Percentiles rank a stretch among this genome's conserved stretches.
Conservation (phyloP, 2,113 vertebrate genomes). For the Scalopus aquaticus region DNA sequence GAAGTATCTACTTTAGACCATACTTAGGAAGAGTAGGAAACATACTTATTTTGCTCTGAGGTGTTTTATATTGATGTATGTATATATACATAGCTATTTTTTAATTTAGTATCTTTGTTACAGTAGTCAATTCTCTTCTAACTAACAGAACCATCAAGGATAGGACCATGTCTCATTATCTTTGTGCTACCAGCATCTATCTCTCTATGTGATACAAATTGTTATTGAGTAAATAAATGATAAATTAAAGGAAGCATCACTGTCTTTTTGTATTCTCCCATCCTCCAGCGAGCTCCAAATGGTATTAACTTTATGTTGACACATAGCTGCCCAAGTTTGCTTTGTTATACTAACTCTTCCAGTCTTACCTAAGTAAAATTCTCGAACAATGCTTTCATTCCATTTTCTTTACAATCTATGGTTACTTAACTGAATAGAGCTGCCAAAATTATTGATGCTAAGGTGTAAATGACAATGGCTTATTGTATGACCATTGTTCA, state of each 20-base stretch:
- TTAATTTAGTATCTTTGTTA: neutral
- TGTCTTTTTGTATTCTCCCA: neutral
- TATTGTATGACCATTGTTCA: neutral
- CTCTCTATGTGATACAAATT: neutral
- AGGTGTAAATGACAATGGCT: neutral
- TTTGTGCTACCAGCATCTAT: neutral
- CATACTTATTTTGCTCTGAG: neutral
- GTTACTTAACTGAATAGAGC: neutral
- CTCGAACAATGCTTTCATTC: neutral
- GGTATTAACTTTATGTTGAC: neutral
- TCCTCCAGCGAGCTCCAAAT: neutral
- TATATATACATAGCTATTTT: neutral
- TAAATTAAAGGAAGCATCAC: neutral
- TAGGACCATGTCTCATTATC: neutral
- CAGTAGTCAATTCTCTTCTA: neutral
- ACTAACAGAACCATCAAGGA: neutral
- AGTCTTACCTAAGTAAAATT: neutral
- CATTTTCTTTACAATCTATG: neutral
- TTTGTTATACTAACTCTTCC: neutral
- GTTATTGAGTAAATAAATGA: neutral
- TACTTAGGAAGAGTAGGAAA: neutral
- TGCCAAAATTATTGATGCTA: neutral
- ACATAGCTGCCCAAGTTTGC: neutral
- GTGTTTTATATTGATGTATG: neutral
- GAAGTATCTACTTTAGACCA: neutral